Evolutionary conservation across 2,888 invertebrate species (phyloP), one percentile per base, ranked within the genome.

Genomic region (Ashinkailepas kermadecensis): DNA sequence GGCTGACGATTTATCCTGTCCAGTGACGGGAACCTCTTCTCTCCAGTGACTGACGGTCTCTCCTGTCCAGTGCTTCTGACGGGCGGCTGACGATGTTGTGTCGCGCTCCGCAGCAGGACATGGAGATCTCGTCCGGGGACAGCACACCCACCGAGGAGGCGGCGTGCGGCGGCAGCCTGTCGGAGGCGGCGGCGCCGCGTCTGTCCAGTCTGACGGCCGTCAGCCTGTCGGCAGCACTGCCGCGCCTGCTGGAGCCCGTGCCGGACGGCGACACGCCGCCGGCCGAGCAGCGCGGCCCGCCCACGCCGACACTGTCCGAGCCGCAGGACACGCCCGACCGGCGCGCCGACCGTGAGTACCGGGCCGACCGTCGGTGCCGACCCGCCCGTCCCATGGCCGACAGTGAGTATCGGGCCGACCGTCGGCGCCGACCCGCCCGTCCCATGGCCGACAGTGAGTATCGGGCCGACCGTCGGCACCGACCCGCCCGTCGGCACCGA

Each of bases 251-350:
- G 78, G 57, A 57, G 23, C n/a, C 64, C 79, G 58, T 39, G 58
- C 23, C 59, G 54, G 54, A 15, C 74, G 74, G 74, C 54, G 74
- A 54, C 18, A 54, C 74, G 54, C 74, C 74, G 54, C 74, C 54
- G 18, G 54, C 25, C 39, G 82, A 81, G 82, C 87, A 85, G 84
- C 92, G 92, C 84, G 92, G 92, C 81, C 92, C 93, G 85, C 93
- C 93, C 80, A 93, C 93, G 84, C 93, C 93, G n/a, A 93, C 93
- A 85, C 92, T 92, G 88, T 93, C 93, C 85, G 91, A 93, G 84
- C 84, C 85, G 81, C 86, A 86, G 86, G 91, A 91, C 87, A 74
- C 74, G 74, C 54, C 90, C 67, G 54, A 59, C 56, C 23, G 25
- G 23, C 39, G 57, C 25, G 18, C 18, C 25, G 78, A 57, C 18